Percentiles rank a stretch among this genome's conserved stretches.
Conservation (phyloP, 2,888 invertebrate species). For the Drosophila robusta region DNA sequence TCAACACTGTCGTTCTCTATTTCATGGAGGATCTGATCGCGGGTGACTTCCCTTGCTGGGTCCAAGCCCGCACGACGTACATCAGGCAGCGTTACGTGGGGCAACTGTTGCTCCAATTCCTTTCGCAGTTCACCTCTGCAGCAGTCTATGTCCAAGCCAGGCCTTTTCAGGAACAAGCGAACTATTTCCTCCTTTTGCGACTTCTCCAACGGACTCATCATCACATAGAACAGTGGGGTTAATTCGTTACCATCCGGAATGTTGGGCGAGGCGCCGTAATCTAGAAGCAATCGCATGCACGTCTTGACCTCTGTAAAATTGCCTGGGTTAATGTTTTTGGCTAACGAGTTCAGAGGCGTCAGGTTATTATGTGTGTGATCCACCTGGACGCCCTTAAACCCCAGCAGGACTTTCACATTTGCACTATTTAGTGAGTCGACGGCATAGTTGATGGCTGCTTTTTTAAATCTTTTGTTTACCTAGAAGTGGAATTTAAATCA, state of each 20-base stretch:
- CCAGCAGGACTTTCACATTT: slow-evolving; percentile 67
- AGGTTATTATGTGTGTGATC: slow-evolving; percentile 72
- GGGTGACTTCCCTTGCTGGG: slow-evolving; percentile 27
- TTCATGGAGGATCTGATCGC: slow-evolving; percentile 85
- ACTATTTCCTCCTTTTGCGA: slow-evolving; percentile 64
- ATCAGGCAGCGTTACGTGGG: slow-evolving; percentile 3
- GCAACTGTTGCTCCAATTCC: slow-evolving; percentile 35
- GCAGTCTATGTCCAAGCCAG: slow-evolving; percentile 69
- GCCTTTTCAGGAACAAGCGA: slow-evolving; percentile 64
- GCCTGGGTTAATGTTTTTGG: slow-evolving; percentile 67
- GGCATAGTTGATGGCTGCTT: slow-evolving; percentile 81
- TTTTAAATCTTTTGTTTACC: slow-evolving; percentile 70
- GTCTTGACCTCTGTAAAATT: slow-evolving; percentile 66
- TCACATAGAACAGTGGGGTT: slow-evolving; percentile 77
- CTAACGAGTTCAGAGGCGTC: slow-evolving; percentile 81
- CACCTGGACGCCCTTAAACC: slow-evolving; percentile 49
- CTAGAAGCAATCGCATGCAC: slow-evolving; percentile 75
- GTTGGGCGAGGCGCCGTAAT: slow-evolving; percentile 81
- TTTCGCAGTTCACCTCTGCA: slow-evolving; percentile 77
- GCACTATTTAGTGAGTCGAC: slow-evolving; percentile 78
- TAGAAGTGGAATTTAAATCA: slow-evolving; percentile 22
- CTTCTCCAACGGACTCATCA: slow-evolving; percentile 64
- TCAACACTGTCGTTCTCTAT: slow-evolving; percentile 87
- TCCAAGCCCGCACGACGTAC: background rate
- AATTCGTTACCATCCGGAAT: slow-evolving; percentile 77